Conservation (phyloP, 2,888 invertebrate species). For the Melipona bicolor region DNA sequence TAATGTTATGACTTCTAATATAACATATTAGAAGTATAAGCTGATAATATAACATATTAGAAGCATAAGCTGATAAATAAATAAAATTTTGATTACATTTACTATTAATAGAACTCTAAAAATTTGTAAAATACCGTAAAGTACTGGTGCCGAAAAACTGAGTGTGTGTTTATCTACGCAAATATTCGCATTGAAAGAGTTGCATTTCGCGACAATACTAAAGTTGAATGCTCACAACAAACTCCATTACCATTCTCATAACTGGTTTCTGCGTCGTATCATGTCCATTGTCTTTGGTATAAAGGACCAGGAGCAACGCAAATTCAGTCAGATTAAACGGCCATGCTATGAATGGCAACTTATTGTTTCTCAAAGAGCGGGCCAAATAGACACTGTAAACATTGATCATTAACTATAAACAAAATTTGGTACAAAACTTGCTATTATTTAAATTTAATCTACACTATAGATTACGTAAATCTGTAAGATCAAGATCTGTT, state of each 20-base stretch:
- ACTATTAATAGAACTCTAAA: neutral
- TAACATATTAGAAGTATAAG: neutral
- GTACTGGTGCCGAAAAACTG: neutral
- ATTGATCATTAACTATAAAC: constrained; percentile 7
- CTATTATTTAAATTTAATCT: neutral
- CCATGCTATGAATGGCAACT: constrained; percentile 79
- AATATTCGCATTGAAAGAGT: neutral
- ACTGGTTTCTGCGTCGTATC: constrained; percentile 21
- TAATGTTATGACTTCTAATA: neutral
- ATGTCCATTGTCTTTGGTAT: constrained; percentile 68
- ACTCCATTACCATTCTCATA: constrained; percentile 53
- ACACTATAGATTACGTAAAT: neutral
- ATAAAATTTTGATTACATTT: neutral
- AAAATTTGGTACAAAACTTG: neutral
- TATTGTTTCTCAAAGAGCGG: constrained; percentile 75
- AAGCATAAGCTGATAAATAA: neutral
- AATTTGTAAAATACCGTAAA: no score
- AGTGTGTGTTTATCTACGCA: neutral
- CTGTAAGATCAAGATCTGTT: neutral
- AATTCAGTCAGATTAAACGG: constrained; percentile 82
- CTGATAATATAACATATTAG: neutral
- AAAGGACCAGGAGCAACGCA: constrained; percentile 77
- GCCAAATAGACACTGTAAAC: constrained; percentile 79
- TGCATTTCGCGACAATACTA: neutral
- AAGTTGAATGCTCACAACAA: constrained; percentile 1